phyloP scores from a whole-genome alignment of 2,113 vertebrate species.

The Chunga burmeisteri region DNA sequence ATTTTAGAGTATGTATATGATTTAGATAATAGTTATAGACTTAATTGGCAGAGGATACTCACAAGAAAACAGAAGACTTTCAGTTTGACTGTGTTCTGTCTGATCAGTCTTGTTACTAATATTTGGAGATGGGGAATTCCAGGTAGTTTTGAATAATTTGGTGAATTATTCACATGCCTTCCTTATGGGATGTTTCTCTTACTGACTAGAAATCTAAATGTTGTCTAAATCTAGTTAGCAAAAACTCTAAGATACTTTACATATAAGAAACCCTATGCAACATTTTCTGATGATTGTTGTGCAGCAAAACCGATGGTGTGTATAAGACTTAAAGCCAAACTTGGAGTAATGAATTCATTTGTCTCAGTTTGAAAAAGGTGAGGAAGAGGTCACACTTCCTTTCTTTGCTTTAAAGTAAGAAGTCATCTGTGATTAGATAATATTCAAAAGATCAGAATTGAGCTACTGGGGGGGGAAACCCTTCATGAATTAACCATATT shows the following conservation, averaged over 20 bases:
- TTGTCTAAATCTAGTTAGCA: not conserved
- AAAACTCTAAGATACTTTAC: not conserved
- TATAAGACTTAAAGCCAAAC: not conserved
- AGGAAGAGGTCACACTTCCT: not conserved
- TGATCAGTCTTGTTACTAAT: not conserved
- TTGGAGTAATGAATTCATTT: not conserved
- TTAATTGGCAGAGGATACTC: not conserved
- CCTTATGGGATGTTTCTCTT: not conserved
- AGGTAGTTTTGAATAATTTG: not conserved
- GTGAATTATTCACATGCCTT: not conserved
- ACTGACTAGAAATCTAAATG: not conserved
- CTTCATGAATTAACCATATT: fast-evolving
- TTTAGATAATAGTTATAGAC: not conserved
- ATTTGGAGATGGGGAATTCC: not conserved
- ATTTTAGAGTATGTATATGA: not conserved
- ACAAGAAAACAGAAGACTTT: not conserved
- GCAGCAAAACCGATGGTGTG: not conserved
- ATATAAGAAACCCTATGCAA: fast-evolving
- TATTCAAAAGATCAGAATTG: not conserved
- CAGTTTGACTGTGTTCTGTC: not conserved
- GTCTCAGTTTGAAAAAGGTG: not conserved
- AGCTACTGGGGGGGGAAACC: not conserved
- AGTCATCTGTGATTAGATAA: not conserved
- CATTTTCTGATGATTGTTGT: not conserved
- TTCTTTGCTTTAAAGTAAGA: not conserved